These are phyloP conservation scores for Clarias magur DNA, from an alignment of 2,113 vertebrate genomes.

Conservation along the genomic window DNA sequence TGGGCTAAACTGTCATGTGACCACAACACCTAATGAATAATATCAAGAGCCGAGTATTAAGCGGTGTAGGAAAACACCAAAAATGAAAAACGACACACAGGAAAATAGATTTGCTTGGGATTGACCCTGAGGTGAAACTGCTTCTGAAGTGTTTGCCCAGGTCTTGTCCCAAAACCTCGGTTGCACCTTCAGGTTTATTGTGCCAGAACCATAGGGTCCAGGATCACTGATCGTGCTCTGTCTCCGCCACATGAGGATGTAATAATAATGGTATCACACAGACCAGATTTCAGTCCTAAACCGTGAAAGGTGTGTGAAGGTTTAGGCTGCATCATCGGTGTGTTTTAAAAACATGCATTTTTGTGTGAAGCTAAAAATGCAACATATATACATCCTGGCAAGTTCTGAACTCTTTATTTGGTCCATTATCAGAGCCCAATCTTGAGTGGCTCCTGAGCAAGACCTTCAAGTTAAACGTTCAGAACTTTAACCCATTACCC, in stretches of 20 bases:
- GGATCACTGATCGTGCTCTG: not conserved
- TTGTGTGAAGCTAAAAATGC: not conserved
- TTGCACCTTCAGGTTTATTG: not conserved
- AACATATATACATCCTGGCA: not conserved
- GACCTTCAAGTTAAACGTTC: no score
- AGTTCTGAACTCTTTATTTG: not conserved
- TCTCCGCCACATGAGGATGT: not conserved
- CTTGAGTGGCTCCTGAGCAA: not conserved
- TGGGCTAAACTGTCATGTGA: not conserved
- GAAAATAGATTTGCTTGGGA: not conserved
- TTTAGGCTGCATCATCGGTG: not conserved
- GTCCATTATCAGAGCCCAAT: not conserved
- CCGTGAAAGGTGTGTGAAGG: not conserved
- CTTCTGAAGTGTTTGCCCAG: no score
- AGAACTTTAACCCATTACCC: not conserved
- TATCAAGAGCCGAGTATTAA: not conserved
- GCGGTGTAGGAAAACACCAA: not conserved
- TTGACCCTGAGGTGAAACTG: not conserved
- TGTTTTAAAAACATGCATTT: not conserved
- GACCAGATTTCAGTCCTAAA: not conserved
- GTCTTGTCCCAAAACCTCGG: no score
- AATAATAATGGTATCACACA: not conserved
- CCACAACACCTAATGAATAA: not conserved
- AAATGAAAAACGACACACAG: not conserved
- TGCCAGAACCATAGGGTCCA: not conserved